These are phyloP conservation scores for Puffinus mauretanicus DNA, from an alignment of 2,113 vertebrate species.

Conservation along the genomic window DNA sequence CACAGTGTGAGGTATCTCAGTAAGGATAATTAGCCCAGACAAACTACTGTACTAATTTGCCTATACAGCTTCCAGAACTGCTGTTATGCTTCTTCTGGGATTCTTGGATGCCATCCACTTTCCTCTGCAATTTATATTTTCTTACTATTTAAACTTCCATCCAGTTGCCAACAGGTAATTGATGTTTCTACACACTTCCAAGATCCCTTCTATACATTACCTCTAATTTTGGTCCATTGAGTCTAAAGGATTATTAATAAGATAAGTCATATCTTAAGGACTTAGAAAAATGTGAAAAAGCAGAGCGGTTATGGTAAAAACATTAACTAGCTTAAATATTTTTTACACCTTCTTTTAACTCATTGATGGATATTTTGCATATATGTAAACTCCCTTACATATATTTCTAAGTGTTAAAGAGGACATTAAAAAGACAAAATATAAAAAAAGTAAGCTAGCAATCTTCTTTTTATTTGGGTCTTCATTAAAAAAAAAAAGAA, in stretches of 20 bases:
- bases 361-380: neutral
- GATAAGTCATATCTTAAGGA: neutral
- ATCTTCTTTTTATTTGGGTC: neutral
- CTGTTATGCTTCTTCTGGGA: neutral
- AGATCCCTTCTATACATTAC: neutral
- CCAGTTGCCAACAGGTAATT: neutral
- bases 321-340: neutral
- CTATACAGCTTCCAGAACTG: neutral
- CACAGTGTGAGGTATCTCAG: neutral
- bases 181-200: neutral
- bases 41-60: constrained; percentile 1
- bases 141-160: neutral
- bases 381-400: neutral
- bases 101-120: neutral
- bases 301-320: neutral
- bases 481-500: neutral
- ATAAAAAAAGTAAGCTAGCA: neutral
- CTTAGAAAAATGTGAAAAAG: neutral
- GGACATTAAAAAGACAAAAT: neutral
- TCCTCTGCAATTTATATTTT: neutral
- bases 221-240: neutral
- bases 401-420: neutral
- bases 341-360: neutral
- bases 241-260: neutral
- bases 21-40: constrained; percentile 17